These are phyloP conservation scores for Mesorhabditis spiculigera DNA, from an alignment of 2,888 invertebrate genomes.

Conservation along the genomic window DNA sequence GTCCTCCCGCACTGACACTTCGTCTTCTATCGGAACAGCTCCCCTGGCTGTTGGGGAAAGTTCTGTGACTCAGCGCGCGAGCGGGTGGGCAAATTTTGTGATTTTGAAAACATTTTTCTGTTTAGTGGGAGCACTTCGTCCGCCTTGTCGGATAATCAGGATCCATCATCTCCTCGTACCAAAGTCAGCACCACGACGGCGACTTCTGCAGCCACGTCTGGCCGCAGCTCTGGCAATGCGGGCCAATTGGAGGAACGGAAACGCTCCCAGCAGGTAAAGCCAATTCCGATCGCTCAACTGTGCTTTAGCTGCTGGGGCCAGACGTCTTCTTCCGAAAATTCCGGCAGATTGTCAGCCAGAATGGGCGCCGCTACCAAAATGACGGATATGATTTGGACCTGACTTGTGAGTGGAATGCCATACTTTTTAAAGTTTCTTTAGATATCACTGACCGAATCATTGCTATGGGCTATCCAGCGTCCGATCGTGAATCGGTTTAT, in stretches of 20 bases:
- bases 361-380: slow-evolving; percentile 83
- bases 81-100: too few species aligned
- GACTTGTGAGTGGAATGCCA: slow-evolving; percentile 72
- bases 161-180: too few species aligned
- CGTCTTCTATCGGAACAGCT: neutral
- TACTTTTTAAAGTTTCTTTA: slow-evolving; percentile 60
- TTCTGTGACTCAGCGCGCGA: neutral
- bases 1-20: too few species aligned
- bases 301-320: neutral
- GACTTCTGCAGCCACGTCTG: too few species aligned
- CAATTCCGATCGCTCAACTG: neutral
- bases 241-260: too few species aligned
- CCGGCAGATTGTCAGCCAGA: slow-evolving; percentile 78
- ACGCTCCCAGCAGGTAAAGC: too few species aligned
- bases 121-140: too few species aligned
- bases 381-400: slow-evolving; percentile 96
- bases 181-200: too few species aligned
- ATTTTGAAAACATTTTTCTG: too few species aligned
- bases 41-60: neutral
- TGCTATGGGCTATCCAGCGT: slow-evolving; percentile 98
- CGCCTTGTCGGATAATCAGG: too few species aligned
- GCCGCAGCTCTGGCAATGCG: too few species aligned
- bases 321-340: slow-evolving; percentile 32
- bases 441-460: slow-evolving; percentile 91
- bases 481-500: slow-evolving; percentile 88